phyloP scores from a whole-genome alignment of 2,113 vertebrate genomes.

The Tetraodon nigroviridis region DNA sequence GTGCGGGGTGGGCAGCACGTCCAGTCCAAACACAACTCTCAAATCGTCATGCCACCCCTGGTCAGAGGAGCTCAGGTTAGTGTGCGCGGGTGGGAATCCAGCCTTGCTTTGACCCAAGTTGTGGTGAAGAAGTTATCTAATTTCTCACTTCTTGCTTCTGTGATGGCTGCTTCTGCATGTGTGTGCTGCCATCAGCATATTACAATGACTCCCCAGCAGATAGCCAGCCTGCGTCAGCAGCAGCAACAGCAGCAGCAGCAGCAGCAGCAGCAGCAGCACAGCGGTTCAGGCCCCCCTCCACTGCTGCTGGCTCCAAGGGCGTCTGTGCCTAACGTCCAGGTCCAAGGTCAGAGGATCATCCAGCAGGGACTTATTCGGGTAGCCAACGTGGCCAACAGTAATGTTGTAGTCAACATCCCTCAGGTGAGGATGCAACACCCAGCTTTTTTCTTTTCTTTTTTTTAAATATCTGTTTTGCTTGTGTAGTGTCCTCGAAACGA shows the following conservation, averaged over 20 bases:
- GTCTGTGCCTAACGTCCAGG: conserved; percentile 88
- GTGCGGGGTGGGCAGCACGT: conserved; percentile 89
- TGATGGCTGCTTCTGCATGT: neutral
- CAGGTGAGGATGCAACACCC: conserved; percentile 53
- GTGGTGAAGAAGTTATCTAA: neutral
- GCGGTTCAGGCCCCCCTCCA: conserved; percentile 87
- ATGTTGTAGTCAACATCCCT: conserved; percentile 90
- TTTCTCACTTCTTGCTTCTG: neutral
- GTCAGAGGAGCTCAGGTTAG: conserved; percentile 93
- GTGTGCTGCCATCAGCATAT: conserved; percentile 66
- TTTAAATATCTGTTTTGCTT: too few relatives aligned
- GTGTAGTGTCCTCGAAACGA: too few relatives aligned
- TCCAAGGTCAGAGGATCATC: conserved; percentile 95
- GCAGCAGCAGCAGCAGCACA: conserved; percentile 91
- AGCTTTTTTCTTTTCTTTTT: too few relatives aligned
- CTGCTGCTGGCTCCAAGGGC: conserved; percentile 89
- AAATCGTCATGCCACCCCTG: conserved; percentile 92
- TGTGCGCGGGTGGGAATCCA: neutral
- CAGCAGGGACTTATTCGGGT: conserved; percentile 96
- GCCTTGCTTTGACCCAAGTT: neutral
- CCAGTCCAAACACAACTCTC: conserved; percentile 83
- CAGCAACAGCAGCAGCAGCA: conserved; percentile 94
- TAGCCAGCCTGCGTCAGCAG: conserved; percentile 88
- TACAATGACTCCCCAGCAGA: conserved; percentile 86
- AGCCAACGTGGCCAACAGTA: conserved; percentile 87